phyloP scores from a whole-genome alignment of 2,113 vertebrate genomes.

The Entomyzon cyanotis region DNA sequence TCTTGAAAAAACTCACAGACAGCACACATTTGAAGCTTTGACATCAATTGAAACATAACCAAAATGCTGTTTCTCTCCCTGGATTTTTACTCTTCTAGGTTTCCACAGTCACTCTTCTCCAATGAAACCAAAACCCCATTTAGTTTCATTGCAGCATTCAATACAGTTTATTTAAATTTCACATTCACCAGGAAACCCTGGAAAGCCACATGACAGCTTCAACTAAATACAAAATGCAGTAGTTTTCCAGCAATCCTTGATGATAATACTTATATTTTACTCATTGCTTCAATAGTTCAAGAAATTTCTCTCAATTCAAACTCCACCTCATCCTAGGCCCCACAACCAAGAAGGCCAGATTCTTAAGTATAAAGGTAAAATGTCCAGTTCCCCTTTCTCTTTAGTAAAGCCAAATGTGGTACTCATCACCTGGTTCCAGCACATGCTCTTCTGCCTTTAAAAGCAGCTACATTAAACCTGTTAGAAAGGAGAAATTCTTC shows the following conservation, averaged over 20 bases:
- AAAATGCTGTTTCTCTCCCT: neutral
- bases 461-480: neutral
- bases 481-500: neutral
- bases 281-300: neutral
- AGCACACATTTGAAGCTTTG: neutral
- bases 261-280: neutral
- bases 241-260: neutral
- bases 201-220: neutral
- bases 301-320: neutral
- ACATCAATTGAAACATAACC: neutral
- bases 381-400: neutral
- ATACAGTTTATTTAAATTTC: neutral
- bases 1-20: neutral
- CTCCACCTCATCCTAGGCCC: neutral
- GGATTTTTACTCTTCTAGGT: neutral
- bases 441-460: neutral
- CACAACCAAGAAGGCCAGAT: neutral
- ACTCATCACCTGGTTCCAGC: neutral
- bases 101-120: neutral
- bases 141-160: neutral
- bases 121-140: neutral
- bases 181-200: neutral
- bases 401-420: neutral
- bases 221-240: neutral
- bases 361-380: neutral